These are phyloP conservation scores for Anhinga rufa DNA, from an alignment of 2,113 vertebrate species.

Conservation along the genomic window DNA sequence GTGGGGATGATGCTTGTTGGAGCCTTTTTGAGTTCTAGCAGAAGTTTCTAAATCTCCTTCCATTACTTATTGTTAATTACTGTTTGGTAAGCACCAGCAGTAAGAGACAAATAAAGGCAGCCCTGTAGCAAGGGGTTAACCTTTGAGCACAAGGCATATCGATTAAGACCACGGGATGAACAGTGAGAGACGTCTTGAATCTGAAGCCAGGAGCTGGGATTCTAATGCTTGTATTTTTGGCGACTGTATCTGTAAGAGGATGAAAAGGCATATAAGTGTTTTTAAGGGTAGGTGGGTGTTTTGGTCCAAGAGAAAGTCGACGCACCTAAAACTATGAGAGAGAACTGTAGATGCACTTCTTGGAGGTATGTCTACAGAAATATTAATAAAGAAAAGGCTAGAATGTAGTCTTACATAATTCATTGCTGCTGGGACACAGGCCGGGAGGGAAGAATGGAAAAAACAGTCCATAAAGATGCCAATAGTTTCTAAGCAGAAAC, in stretches of 20 bases:
- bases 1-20: neutral
- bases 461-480: slow-evolving; percentile 83
- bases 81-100: neutral
- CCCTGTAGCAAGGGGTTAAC: neutral
- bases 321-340: neutral
- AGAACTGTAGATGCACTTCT: neutral
- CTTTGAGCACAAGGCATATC: neutral
- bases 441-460: slow-evolving; percentile 77
- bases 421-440: slow-evolving; percentile 73
- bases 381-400: slow-evolving; percentile 57
- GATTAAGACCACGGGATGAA: neutral
- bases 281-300: neutral
- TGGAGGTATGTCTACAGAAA: neutral
- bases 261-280: neutral
- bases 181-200: neutral
- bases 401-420: slow-evolving; percentile 68
- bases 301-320: neutral
- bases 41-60: neutral
- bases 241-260: neutral
- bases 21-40: neutral
- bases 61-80: neutral
- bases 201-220: neutral
- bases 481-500: slow-evolving; percentile 81
- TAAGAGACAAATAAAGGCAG: neutral
- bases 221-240: neutral